These are phyloP conservation scores for Seriola dumerili DNA, from an alignment of 2,113 vertebrate genomes.

Conservation along the genomic window DNA sequence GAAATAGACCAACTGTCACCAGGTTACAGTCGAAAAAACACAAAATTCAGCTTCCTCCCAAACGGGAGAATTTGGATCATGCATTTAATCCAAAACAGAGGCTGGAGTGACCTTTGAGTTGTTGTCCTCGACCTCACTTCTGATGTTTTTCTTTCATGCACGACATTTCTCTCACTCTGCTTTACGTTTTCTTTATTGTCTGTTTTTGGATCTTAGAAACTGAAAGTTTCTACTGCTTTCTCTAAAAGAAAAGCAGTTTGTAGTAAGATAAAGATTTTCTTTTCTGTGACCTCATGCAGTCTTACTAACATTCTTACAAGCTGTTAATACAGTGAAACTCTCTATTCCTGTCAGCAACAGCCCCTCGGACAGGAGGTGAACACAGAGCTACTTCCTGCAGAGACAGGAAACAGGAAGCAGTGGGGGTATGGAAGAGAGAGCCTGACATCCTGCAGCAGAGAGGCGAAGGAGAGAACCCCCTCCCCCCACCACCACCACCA, in stretches of 20 bases:
- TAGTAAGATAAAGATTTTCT: not conserved
- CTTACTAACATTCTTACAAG: not conserved
- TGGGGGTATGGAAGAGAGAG: constrained; percentile 69
- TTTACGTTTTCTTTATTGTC: not conserved
- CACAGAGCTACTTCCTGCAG: constrained; percentile 78
- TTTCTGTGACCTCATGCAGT: not conserved
- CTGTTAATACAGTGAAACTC: constrained; percentile 1
- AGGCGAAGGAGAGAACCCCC: constrained; percentile 29
- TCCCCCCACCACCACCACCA: constrained; percentile 31
- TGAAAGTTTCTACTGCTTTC: not conserved
- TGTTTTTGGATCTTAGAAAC: not conserved
- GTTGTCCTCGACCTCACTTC: constrained; percentile 32
- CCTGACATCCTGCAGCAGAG: constrained; percentile 58
- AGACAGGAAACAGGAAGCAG: constrained; percentile 83
- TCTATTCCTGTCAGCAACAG: constrained; percentile 32
- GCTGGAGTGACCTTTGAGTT: not conserved
- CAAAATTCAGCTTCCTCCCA: constrained; percentile 53
- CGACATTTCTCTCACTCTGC: not conserved
- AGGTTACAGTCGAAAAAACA: constrained; percentile 32
- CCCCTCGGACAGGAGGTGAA: constrained; percentile 77
- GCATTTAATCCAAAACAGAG: not conserved
- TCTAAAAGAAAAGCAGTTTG: not conserved
- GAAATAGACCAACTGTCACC: constrained; percentile 41
- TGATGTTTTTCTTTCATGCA: constrained; percentile 24
- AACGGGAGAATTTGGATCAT: not conserved